phyloP scores from a whole-genome alignment of 2,888 invertebrate species.

The Cosmopolites sordidus region DNA sequence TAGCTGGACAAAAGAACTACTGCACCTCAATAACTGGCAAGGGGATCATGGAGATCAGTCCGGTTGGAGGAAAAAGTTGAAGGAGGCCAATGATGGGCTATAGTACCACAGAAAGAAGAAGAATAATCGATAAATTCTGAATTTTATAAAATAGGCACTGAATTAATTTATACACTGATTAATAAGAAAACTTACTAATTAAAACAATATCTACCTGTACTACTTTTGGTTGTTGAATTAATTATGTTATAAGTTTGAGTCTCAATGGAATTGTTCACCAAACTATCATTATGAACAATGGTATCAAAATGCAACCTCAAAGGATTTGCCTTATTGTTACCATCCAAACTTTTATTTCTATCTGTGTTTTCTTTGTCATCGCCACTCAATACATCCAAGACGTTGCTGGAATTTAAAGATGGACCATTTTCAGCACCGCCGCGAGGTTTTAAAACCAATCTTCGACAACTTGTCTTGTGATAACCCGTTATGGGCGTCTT shows the following conservation, averaged over 20 bases:
- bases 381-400: conserved; percentile 26
- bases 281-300: conserved; percentile 20
- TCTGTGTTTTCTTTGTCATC: conserved; percentile 27
- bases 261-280: conserved; percentile 14
- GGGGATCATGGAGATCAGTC: too few relatives aligned
- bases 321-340: conserved; percentile 20
- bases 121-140: too few relatives aligned
- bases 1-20: too few relatives aligned
- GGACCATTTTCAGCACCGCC: conserved; percentile 23
- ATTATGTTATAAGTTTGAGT: conserved; percentile 26
- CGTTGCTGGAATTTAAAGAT: conserved; percentile 26
- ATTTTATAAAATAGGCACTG: too few relatives aligned
- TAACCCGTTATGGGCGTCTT: conserved; percentile 27
- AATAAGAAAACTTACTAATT: too few relatives aligned
- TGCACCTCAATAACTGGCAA: too few relatives aligned
- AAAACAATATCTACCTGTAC: too few relatives aligned
- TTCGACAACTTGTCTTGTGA: conserved; percentile 31
- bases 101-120: too few relatives aligned
- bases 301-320: conserved; percentile 30
- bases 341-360: conserved; percentile 8
- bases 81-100: too few relatives aligned
- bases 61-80: too few relatives aligned
- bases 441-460: conserved; percentile 31
- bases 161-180: too few relatives aligned
- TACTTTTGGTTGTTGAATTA: conserved; percentile 22